phyloP scores from a whole-genome alignment of 2,888 invertebrate genomes.

The Anaspis maculata region DNA sequence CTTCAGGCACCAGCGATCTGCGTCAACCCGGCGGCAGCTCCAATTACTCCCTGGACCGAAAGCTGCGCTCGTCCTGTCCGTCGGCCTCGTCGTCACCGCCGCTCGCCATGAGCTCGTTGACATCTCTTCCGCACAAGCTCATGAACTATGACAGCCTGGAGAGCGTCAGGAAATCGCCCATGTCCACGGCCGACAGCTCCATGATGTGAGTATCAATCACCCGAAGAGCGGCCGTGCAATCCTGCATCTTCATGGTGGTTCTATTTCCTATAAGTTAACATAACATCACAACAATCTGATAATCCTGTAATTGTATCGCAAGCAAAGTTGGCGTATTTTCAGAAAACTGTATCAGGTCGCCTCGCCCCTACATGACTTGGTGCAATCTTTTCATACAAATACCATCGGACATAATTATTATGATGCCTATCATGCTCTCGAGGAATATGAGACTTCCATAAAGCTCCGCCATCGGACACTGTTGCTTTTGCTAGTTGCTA shows the following conservation, averaged over 20 bases:
- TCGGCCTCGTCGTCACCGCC: constrained; percentile 51
- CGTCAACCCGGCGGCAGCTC: constrained; percentile 33
- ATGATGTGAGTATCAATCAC: constrained; percentile 33
- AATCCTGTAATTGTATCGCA: no score
- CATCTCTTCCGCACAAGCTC: constrained; percentile 48
- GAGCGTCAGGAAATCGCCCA: constrained; percentile 43
- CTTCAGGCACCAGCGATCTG: constrained; percentile 48
- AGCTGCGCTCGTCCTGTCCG: constrained; percentile 42
- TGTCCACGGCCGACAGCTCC: constrained; percentile 35
- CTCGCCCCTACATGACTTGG: no score
- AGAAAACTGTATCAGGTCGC: no score
- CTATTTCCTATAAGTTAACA: neutral
- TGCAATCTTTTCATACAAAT: no score
- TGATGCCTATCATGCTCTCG: no score
- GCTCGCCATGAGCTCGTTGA: constrained; percentile 49
- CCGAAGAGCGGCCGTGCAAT: neutral
- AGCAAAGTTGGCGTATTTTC: no score
- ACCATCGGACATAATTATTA: no score
- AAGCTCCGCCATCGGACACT: no score
- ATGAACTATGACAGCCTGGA: constrained; percentile 45
- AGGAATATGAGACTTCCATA: no score
- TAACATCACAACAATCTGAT: no score
- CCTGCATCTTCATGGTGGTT: neutral
- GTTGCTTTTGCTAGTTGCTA: no score
- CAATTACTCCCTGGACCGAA: constrained; percentile 47